phyloP scores from a whole-genome alignment of 1,140 invertebrate genomes.

The Eupeodes corollae region DNA sequence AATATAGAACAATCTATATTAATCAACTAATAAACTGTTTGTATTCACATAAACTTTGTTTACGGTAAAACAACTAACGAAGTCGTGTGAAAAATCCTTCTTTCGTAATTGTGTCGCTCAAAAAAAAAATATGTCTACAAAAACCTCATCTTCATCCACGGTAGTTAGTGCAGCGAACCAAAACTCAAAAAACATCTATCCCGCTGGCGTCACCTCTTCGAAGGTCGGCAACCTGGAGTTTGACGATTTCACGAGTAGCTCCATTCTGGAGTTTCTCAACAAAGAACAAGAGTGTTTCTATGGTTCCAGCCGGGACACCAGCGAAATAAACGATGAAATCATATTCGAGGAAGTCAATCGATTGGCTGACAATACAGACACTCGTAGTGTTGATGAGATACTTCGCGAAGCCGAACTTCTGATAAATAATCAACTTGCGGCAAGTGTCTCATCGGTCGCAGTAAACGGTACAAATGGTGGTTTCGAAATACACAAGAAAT shows the following conservation, averaged over 20 bases:
- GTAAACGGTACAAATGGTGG: neutral
- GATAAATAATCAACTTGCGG: conserved; percentile 12
- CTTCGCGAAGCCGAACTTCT: conserved; percentile 30
- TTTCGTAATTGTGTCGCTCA: no score
- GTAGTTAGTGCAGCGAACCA: no score
- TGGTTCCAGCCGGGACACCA: conserved; percentile 8
- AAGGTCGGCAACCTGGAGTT: conserved; percentile 1
- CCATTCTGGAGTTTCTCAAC: conserved; percentile 31
- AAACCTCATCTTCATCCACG: no score
- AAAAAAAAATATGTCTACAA: no score
- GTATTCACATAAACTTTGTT: no score
- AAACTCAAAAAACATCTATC: no score
- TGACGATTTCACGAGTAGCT: conserved; percentile 26
- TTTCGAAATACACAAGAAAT: neutral
- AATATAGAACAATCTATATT: no score
- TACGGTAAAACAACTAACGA: no score
- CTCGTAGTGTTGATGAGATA: conserved; percentile 33
- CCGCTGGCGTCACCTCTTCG: no score
- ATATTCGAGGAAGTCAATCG: conserved; percentile 35
- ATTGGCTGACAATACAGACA: conserved; percentile 24
- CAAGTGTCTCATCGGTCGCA: neutral
- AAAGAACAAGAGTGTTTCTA: conserved; percentile 29
- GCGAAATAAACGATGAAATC: conserved; percentile 23
- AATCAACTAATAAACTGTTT: no score
- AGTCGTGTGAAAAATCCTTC: no score